These are phyloP conservation scores for human (Homo sapiens) DNA, from an alignment of 2,113 vertebrate species.

Conservation along the genomic window DNA sequence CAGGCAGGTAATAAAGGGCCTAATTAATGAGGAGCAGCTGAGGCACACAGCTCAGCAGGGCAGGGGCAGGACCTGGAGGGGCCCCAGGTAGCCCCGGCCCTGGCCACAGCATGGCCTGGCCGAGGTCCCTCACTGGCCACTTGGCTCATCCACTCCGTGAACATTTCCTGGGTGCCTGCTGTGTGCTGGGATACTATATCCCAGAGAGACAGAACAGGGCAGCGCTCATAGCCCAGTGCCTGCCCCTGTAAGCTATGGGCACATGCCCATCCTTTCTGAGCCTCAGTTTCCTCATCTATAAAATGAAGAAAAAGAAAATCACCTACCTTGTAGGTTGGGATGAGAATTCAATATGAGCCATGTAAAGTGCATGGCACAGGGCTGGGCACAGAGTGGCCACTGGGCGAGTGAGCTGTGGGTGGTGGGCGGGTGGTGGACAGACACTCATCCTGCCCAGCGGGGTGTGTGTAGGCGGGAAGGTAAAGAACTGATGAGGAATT, in stretches of 20 bases:
- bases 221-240: background rate
- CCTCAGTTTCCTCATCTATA: background rate
- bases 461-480: background rate
- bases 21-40: constrained; percentile 79
- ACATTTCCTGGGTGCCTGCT: background rate
- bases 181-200: background rate
- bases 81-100: background rate
- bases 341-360: background rate
- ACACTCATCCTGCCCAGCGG: background rate
- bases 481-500: background rate
- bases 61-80: background rate
- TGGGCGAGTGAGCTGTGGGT: background rate
- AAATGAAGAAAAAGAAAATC: background rate
- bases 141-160: too few relatives aligned
- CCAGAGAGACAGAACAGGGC: background rate
- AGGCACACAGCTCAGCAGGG: background rate
- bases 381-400: background rate
- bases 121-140: background rate
- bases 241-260: fast-evolving
- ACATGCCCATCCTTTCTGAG: background rate
- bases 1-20: constrained; percentile 84
- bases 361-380: fast-evolving
- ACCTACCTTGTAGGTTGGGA: fast-evolving
- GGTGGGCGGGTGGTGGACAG: background rate
- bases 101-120: background rate